These are phyloP conservation scores for Azorinus chamasolen DNA, from an alignment of 2,888 invertebrate species.

Conservation along the genomic window DNA sequence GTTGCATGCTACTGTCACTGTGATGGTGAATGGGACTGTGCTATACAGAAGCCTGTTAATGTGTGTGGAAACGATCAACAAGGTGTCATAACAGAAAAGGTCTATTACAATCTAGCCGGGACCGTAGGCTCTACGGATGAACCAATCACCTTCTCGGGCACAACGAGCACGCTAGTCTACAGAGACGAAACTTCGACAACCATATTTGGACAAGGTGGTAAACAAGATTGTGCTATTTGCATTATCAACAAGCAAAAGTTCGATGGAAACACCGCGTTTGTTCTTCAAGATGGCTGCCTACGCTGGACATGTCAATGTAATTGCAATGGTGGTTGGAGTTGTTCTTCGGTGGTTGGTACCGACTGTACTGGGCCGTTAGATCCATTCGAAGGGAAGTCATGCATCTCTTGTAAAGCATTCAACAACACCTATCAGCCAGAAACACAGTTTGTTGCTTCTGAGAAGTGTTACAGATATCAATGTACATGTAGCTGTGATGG, in stretches of 20 bases:
- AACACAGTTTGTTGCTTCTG: conserved; percentile 29
- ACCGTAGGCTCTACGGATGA: conserved; percentile 50
- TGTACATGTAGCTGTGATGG: conserved; percentile 76
- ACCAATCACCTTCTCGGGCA: conserved; percentile 29
- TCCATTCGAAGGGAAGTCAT: conserved; percentile 35
- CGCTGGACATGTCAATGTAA: conserved; percentile 77
- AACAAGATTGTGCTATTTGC: conserved; percentile 53
- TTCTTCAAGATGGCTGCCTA: conserved; percentile 72
- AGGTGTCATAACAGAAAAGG: not conserved
- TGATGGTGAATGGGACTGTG: conserved; percentile 80
- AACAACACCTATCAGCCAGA: conserved; percentile 27
- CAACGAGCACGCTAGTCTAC: conserved; percentile 25
- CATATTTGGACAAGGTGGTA: conserved; percentile 35
- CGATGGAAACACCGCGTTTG: conserved; percentile 68
- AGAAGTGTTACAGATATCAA: conserved; percentile 53
- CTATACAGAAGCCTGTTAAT: conserved; percentile 47
- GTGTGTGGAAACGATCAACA: not conserved
- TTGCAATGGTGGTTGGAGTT: conserved; percentile 76
- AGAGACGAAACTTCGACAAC: conserved; percentile 50
- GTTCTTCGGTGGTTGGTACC: conserved; percentile 70
- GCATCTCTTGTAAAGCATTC: conserved; percentile 67
- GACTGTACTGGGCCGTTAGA: conserved; percentile 39
- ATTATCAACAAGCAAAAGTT: conserved; percentile 60
- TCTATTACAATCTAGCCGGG: conserved; percentile 9
- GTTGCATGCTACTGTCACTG: conserved; percentile 76